phyloP scores from a whole-genome alignment of 2,888 invertebrate genomes.

The Parascotia fuliginaria region DNA sequence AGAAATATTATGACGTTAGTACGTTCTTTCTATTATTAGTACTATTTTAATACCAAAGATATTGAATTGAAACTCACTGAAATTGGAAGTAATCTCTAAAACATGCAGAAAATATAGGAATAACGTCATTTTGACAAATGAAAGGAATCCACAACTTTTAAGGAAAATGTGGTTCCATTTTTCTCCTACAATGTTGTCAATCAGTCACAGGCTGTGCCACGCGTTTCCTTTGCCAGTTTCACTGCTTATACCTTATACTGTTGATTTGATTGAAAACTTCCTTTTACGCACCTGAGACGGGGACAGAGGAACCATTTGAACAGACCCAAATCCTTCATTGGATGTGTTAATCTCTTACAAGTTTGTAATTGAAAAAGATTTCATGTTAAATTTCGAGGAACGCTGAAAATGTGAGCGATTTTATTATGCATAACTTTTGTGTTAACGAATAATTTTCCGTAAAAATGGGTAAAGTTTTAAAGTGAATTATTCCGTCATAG shows the following conservation, averaged over 20 bases:
- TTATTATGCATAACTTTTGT: constrained; percentile 4
- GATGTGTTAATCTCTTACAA: constrained; percentile 32
- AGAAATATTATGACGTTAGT: too few relatives aligned
- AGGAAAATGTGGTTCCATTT: constrained; percentile 62
- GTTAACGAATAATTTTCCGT: constrained; percentile 5
- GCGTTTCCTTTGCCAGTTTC: constrained; percentile 64
- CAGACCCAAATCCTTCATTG: constrained; percentile 25
- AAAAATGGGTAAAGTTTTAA: constrained; percentile 18
- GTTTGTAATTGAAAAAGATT: constrained; percentile 31
- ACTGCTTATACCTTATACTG: constrained; percentile 61
- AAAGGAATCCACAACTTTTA: constrained; percentile 56
- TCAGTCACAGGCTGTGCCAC: constrained; percentile 69
- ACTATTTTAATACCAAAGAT: not conserved
- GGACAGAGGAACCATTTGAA: constrained; percentile 22
- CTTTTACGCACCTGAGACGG: constrained; percentile 73
- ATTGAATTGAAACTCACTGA: constrained; percentile 6
- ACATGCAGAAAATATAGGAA: constrained; percentile 18
- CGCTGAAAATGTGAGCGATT: not conserved
- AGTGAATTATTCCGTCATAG: constrained; percentile 1
- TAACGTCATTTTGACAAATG: constrained; percentile 57
- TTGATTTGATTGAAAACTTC: constrained; percentile 83
- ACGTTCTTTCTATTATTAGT: too few relatives aligned
- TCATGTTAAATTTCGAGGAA: not conserved
- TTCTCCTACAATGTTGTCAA: constrained; percentile 78
- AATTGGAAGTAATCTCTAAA: constrained; percentile 18